Base-by-base conservation (phyloP, 1,140 invertebrate species). In the Temnothorax nylanderi region DNA sequence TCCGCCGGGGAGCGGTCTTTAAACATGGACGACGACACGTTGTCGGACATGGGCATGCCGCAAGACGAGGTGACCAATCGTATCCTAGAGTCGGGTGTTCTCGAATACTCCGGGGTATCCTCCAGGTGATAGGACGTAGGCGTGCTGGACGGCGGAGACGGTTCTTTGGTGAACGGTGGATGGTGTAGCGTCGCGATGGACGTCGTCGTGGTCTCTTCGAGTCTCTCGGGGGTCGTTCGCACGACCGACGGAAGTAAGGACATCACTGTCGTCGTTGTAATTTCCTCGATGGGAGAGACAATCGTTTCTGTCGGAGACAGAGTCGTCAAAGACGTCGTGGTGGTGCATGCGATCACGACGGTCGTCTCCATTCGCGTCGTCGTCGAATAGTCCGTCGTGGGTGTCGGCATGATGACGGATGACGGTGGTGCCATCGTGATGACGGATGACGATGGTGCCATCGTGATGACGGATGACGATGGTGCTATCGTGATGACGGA, bases 1-100 rank as follows among this genome's bases (percentile, higher is more conserved):
- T 98, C 98, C 89, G 97, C 98, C 1, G 97, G 96, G 67, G 97
- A 97, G 81, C 97, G 96, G 72, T 96, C 95, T 11, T 96, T 95
- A 81, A 96, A 96, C 80, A 97, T 65, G 95, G 95, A 78, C 0
- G 95, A 78, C 0, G 88, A 81, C 26, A 80, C 85, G 16, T 85
- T 56, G 32, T 26, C 72, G 65, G 88, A 34, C 51, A 87, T 47
- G 6, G 58, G 13, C 44, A 80, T 74, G 13, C 7, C 62, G 67
- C 75, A 60, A n/a, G 49, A 81, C 4, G 74, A 7, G 26, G 86
- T 18, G 1, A 41, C 54, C n/a, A 58, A 5, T 34, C n/a, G 75
- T 76, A 85, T 88, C 34, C 56, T 90, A 3, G 75, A 37, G 0
- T 85, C 86, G 0, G 77, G 0, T 13, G 56, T 26, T 64, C 41